Evolutionary conservation across 2,797 vertebrate species (phyloP).

Genomic region (Sebastes ruberrimus): DNA sequence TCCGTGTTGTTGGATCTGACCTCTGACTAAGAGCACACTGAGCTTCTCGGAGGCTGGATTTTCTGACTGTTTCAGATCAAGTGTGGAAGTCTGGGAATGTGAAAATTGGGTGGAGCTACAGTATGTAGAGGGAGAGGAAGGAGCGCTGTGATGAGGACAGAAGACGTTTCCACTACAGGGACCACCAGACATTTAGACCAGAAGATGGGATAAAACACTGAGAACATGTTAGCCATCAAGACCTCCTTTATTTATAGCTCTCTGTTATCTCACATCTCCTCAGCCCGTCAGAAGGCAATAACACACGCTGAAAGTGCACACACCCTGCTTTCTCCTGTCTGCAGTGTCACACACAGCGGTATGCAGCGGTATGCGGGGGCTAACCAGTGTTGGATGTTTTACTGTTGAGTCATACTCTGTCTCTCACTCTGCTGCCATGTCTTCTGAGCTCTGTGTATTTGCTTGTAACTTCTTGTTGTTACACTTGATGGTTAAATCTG

Average conservation of each 20-base stretch:
- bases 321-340: conserved; percentile 5
- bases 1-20: background rate
- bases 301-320: conserved; percentile 2
- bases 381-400: conserved; percentile 56
- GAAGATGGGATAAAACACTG: background rate
- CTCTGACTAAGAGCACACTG: background rate
- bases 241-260: conserved; percentile 44
- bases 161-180: conserved; percentile 1
- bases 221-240: conserved; percentile 3
- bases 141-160: background rate
- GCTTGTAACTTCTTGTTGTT: background rate
- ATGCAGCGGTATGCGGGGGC: conserved; percentile 46
- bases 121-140: background rate
- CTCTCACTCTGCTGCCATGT: conserved; percentile 18
- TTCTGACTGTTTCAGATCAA: background rate
- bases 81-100: conserved; percentile 17
- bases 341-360: conserved; percentile 25
- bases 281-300: conserved; percentile 28
- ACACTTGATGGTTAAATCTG: background rate
- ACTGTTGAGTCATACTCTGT: conserved; percentile 56
- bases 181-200: background rate
- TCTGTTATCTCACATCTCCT: conserved; percentile 32
- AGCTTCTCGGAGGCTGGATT: background rate
- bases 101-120: background rate
- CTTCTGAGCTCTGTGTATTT: conserved; percentile 1